Evolutionary conservation across 2,888 invertebrate genomes (phyloP), one percentile per base, ranked within the genome.

Genomic region (Tanypteryx hageni): DNA sequence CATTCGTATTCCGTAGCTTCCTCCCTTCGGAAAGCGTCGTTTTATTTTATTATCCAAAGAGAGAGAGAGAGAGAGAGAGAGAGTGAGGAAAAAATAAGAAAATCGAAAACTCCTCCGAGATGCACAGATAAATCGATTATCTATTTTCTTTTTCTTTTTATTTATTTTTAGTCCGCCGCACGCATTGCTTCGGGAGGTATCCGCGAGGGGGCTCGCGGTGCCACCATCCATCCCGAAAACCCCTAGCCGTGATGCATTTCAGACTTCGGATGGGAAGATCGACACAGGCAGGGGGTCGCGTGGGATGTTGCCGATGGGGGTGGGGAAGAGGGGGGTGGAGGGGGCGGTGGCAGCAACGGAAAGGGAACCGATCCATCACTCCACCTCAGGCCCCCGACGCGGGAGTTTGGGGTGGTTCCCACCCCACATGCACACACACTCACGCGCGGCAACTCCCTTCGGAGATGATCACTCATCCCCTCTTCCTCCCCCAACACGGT

Each of bases 281-380:
- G 68, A 13, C n/a, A 22, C 22, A 22, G 68, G n/a, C n/a, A 10
- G n/a, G n/a, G 68, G 22, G n/a, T 18, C 18, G 64, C 18, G n/a
- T 44, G 44, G 44, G 44, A 44, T 44, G 44, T 44, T 3, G 44
- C 44, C 44, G 44, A 44, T 44, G 68, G 18, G 68, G 68, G n/a
- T 2, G n/a, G n/a, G n/a, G 68, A 18, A 9, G 5, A 14, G 64
- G 16, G n/a, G 44, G 44, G n/a, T n/a, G n/a, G n/a, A n/a, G n/a
- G 5, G 44, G 44, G 44, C 44, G 44, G 5, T 44, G 44, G 44
- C 44, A 44, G 3, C 44, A 64, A 64, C 64, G 64, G 64, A 64
- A 76, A 76, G 76, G 76, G 76, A 76, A 76, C 22, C 76, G 76
- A 76, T 76, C 76, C 76, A 76, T 76, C 76, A 76, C 76, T 76